Evolutionary conservation across 2,797 vertebrate genomes (phyloP).

Genomic region (Clarias platycephalus): DNA sequence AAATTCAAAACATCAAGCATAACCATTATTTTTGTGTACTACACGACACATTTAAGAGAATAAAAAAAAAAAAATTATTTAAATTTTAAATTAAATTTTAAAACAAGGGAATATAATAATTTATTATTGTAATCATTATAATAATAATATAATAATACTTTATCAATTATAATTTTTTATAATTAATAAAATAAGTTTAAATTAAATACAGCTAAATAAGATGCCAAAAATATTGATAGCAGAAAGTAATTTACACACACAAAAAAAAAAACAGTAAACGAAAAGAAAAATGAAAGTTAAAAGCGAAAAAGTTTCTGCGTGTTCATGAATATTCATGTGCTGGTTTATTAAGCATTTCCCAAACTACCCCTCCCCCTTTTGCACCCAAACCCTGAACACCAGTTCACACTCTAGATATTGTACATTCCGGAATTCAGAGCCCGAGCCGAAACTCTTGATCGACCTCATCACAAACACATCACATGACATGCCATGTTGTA

Average conservation of each 20-base stretch:
- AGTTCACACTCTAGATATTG: not conserved
- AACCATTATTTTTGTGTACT: not conserved
- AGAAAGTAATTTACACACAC: not conserved
- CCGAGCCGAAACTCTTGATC: not conserved
- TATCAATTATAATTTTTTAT: too few relatives aligned
- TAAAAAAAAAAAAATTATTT: too few relatives aligned
- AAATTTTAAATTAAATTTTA: too few relatives aligned
- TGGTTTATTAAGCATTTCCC: slow-evolving; percentile 19
- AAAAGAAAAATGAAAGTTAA: not conserved
- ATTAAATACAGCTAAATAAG: not conserved
- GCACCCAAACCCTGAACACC: not conserved
- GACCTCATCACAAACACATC: not conserved
- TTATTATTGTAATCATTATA: too few relatives aligned
- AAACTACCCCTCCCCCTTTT: not conserved
- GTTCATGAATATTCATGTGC: not conserved
- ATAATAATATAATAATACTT: too few relatives aligned
- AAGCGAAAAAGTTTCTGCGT: not conserved
- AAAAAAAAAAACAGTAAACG: not conserved
- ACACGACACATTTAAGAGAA: not conserved
- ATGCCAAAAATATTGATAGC: not conserved
- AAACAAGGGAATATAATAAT: not conserved
- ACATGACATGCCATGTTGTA: slow-evolving; percentile 13
- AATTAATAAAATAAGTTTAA: not conserved
- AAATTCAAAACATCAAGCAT: not conserved
- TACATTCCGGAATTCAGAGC: not conserved